Evolutionary conservation across 2,888 invertebrate genomes (phyloP), one percentile per base, ranked within the genome.

Genomic region (Pyrocoelia pectoralis): DNA sequence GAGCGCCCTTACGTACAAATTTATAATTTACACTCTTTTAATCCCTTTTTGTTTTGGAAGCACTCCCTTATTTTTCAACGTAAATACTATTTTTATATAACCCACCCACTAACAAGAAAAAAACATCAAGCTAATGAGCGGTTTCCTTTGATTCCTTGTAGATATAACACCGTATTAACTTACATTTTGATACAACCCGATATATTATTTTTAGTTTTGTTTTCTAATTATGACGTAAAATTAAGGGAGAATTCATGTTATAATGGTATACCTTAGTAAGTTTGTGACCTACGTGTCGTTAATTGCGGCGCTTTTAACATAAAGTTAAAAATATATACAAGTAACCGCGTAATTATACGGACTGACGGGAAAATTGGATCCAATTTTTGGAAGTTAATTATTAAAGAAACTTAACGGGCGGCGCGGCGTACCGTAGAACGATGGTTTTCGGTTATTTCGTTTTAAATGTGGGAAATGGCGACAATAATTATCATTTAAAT

Each of bases 381-480:
- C 51, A 41, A 43, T 50, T 56, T 57, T 57, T 51, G 24, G 46
- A 41, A 40, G 17, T 19, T 57, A 51, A 57, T 51, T 43, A 57
- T 17, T 19, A 51, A 51, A 57, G n/a, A 33, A 33, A n/a, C n/a
- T 33, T n/a, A n/a, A n/a, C 33, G 33, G n/a, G 2, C n/a, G n/a
- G n/a, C n/a, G n/a, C n/a, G n/a, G n/a, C n/a, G n/a, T n/a, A n/a
- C n/a, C n/a, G 10, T 33, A 33, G 10, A 33, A 6, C n/a, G 9
- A 24, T 24, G 24, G 3, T 8, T 24, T 24, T 24, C 3, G 8
- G 4, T 8, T 33, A 8, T 33, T 33, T 33, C 33, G 33, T 33
- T 33, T 33, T 33, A 33, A 33, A 33, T 33, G n/a, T 33, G 33
- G 33, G n/a, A 33, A 33, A 33, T 33, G 8, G 24, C 9, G 33